Evolutionary conservation across 2,113 vertebrate species (phyloP).

Genomic region (human (Homo sapiens)): DNA sequence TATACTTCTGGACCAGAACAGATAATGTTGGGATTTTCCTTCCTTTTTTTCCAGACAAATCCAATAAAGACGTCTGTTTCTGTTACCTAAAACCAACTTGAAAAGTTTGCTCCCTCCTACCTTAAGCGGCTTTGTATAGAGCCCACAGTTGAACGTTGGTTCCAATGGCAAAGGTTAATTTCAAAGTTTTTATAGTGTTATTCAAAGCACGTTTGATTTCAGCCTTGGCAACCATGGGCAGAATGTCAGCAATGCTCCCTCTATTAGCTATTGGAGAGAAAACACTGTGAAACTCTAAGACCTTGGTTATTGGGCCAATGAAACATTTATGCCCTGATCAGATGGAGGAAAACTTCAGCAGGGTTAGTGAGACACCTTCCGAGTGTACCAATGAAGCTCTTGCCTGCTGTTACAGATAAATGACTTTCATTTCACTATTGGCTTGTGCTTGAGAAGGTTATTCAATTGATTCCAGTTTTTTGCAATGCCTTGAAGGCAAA

Average conservation of each 20-base stretch:
- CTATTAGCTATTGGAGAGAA: constrained; percentile 42
- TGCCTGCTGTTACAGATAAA: constrained; percentile 77
- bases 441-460: constrained; percentile 75
- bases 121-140: constrained; percentile 9
- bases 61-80: constrained; percentile 45
- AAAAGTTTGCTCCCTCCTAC: constrained; percentile 14
- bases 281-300: not conserved
- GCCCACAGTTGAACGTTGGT: constrained; percentile 43
- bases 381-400: not conserved
- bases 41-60: constrained; percentile 33
- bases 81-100: constrained; percentile 30
- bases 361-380: constrained; percentile 37
- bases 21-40: not conserved
- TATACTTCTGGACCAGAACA: not conserved
- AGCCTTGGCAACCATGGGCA: constrained; percentile 43
- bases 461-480: constrained; percentile 74
- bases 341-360: constrained; percentile 28
- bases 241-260: constrained; percentile 39
- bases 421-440: constrained; percentile 82
- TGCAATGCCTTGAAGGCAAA: constrained; percentile 71
- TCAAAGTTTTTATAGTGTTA: not conserved
- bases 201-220: constrained; percentile 62
- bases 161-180: not conserved
- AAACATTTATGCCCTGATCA: constrained; percentile 23
- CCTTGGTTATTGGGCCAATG: constrained; percentile 23